Percentiles rank a stretch among this genome's conserved stretches.
Conservation (phyloP, 2,797 vertebrate species). For the Fundulus diaphanus region DNA sequence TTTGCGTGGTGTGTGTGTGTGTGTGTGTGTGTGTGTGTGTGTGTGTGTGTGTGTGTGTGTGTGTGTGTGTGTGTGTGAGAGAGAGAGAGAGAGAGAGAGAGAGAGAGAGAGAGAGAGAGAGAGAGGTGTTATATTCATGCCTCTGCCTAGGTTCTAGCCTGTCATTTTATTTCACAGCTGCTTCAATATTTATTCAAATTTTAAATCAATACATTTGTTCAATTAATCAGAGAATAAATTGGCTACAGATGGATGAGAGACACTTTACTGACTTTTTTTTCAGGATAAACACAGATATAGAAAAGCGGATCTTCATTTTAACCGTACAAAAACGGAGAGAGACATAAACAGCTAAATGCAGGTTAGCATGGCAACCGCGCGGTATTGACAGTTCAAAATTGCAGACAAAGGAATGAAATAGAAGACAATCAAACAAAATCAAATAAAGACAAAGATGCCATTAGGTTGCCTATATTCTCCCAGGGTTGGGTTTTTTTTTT, state of each 20-base stretch:
- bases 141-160: not conserved
- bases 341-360: not conserved
- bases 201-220: not conserved
- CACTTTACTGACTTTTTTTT: slow-evolving; percentile 6
- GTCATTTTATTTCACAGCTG: not conserved
- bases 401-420: not conserved
- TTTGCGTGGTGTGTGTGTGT: not conserved
- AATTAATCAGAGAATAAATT: slow-evolving; percentile 18
- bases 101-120: too few relatives aligned
- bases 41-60: slow-evolving; percentile 3
- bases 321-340: too few relatives aligned
- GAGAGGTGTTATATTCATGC: not conserved
- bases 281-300: not conserved
- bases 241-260: not conserved
- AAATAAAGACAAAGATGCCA: not conserved
- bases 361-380: not conserved
- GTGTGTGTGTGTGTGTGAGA: slow-evolving; percentile 26
- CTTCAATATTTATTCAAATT: not conserved
- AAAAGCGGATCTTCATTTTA: not conserved
- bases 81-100: not conserved
- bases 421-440: not conserved
- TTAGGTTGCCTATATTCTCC: not conserved
- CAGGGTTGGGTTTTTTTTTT: not conserved
- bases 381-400: not conserved
- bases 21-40: too few relatives aligned